Base-by-base conservation (phyloP, 2,888 invertebrate genomes). In the Spatulosminthurus flaviceps region DNA sequence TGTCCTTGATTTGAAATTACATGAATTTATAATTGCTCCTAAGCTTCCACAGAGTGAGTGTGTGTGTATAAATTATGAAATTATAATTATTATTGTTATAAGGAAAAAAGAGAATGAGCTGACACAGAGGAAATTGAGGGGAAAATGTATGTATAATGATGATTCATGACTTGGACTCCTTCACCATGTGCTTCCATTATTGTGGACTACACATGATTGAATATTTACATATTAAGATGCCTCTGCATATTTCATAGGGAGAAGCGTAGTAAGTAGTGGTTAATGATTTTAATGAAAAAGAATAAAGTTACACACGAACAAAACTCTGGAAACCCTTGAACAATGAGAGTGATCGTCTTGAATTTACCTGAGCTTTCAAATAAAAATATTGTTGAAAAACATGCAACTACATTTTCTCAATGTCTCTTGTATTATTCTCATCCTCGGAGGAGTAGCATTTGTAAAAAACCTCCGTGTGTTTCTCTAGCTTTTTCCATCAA, bases 41-140 rank as follows among this genome's bases (percentile, higher is more conserved):
- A 19, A 51, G n/a, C n/a, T n/a, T n/a, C n/a, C n/a, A n/a, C n/a
- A n/a, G n/a, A n/a, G n/a, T n/a, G n/a, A n/a, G n/a, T n/a, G n/a
- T n/a, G n/a, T n/a, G 51, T 51, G 51, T 51, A 51, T 11, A 51
- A 51, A 51, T 51, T 51, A 51, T 51, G 5, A 51, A 51, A 51
- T 2, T n/a, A n/a, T 11, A 51, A 51, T 51, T 19, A 51, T 51
- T 11, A 51, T 51, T 51, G 16, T 51, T 2, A n/a, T n/a, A n/a
- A n/a, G n/a, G n/a, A n/a, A n/a, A n/a, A 4, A 51, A 51, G 51
- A 51, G 16, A 51, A 51, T 51, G 51, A 51, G 51, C 51, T 51
- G 51, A 51, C 51, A 51, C 51, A 51, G n/a, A n/a, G 51, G 51
- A 51, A 51, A 51, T 51, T 51, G 16, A 19, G 51, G 16, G 16